Base-by-base conservation (phyloP, 2,797 vertebrate genomes). In the Antrozous pallidus region DNA sequence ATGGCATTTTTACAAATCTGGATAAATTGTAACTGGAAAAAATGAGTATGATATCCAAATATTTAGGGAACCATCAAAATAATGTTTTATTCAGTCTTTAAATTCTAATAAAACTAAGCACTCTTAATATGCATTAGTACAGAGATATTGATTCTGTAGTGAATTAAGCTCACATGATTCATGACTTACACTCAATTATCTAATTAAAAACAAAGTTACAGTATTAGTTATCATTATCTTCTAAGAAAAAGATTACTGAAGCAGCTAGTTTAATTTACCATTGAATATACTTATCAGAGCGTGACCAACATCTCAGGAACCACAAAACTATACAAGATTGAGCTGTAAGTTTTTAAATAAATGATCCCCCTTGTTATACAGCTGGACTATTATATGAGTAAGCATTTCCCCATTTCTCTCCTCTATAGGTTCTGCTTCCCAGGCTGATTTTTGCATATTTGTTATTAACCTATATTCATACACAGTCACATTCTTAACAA, bases 201-300 rank as follows among this genome's bases (percentile, higher is more conserved):
- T 82, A 85, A 77, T 84, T 38, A 88, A 63, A 92, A 92, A 45
- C 11, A 61, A 63, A 36, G 40, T 93, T 93, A 47, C 82, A 90
- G 3, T 56, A n/a, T 74, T 36, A 91, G 24, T 5, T 65, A 42
- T 47, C 14, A 49, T 88, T 94, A 93, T 38, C 18, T 75, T 85
- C 56, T 58, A 77, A 82, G 28, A 8, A 85, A 93, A 93, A 90
- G 28, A 26, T 38, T 42, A 26, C 38, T 89, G 8, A 4, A 58
- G 12, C 11, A 16, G 4, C 16, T 67, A 10, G 6, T 36, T 88
- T 82, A 28, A 18, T 79, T 84, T 85, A 36, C 12, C 20, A 20
- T 79, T 24, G 54, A 61, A 2, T 83, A 47, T 58, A 14, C 8
- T 81, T 77, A 33, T 1, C 31, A 75, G 17, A 86, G 1, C 2